Conservation (phyloP, 2,113 vertebrate species). For the Xyliphius kryptos region DNA sequence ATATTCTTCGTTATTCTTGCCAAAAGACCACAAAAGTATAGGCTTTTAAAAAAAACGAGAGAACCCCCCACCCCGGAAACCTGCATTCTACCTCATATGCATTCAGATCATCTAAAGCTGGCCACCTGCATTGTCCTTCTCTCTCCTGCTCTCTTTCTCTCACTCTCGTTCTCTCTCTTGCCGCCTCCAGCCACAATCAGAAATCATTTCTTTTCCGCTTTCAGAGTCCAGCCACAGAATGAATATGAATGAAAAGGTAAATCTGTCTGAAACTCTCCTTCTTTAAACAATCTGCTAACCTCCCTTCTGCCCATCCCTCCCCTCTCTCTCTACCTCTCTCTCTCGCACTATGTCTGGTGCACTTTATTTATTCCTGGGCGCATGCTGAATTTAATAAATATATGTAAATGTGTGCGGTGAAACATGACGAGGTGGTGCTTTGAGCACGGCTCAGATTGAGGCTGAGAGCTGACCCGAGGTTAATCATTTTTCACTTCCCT, state of each 20-base stretch:
- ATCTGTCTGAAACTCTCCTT: slow-evolving; percentile 68
- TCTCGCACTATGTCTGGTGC: slow-evolving; percentile 39
- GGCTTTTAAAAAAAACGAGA: too few relatives aligned
- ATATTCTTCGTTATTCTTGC: too few relatives aligned
- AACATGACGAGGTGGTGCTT: slow-evolving; percentile 86
- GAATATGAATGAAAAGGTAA: slow-evolving; percentile 70
- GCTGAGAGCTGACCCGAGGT: slow-evolving; percentile 83
- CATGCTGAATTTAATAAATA: slow-evolving; percentile 79
- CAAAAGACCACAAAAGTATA: too few relatives aligned
- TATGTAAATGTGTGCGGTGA: slow-evolving; percentile 86
- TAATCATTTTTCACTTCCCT: slow-evolving; percentile 96
- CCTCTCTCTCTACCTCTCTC: slow-evolving; percentile 4
- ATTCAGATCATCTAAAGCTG: slow-evolving; percentile 4
- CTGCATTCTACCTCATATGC: slow-evolving; percentile 2
- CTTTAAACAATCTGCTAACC: slow-evolving; percentile 64
- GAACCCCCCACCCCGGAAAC: too few relatives aligned
- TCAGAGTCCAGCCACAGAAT: slow-evolving; percentile 46
- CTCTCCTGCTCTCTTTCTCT: slow-evolving; percentile 3
- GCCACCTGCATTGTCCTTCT: slow-evolving; percentile 13
- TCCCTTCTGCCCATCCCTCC: slow-evolving; percentile 38
- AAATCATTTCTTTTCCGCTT: slow-evolving; percentile 31
- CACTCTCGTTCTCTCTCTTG: neutral
- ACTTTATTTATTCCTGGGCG: slow-evolving; percentile 71
- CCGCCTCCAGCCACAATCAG: slow-evolving; percentile 30
- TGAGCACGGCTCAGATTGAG: slow-evolving; percentile 81